Base-by-base conservation (phyloP, 2,113 vertebrate species). In the Pyrgilauda ruficollis region DNA sequence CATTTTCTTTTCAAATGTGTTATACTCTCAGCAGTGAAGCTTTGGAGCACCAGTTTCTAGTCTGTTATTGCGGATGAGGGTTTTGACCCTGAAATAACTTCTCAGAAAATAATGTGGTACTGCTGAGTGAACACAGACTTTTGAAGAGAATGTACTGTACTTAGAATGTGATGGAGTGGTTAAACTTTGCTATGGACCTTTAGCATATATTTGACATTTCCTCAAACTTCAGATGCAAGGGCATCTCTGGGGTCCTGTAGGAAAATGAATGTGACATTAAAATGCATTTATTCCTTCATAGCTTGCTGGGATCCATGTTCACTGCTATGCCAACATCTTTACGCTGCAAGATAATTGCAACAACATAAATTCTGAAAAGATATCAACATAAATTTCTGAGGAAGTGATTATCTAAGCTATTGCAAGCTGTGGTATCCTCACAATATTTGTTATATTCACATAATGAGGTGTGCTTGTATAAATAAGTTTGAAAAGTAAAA, bases 261-360 rank as follows among this genome's bases (percentile, higher is more conserved):
- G 98, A 98, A 98, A 98, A 97, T 94, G 92, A 98, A 97, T 97
- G 96, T 95, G 97, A 91, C 98, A 97, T 97, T 97, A 30, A 70
- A 97, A 97, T 97, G 87, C 90, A 61, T 55, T 62, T 91, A 62
- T 94, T 83, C 50, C 78, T 64, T 63, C 68, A 33, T 70, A 87
- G 24, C 88, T 89, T 95, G 46, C 58, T 80, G 74, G 62, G 26
- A 47, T 94, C 50, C 16, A 3, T 52, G 33, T 82, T 66, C 50
- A 37, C 88, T 87, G 43, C 8, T 50, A 28, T 89, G 68, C 73
- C 88, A 75, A 21, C 41, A 67, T 66, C 68, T 89, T 95, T 37
- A 14, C 31, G 15, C 79, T 94, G 44, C 68, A 85, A 89, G 47
- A 59, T 59, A 79, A 44, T 68, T 78, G 52, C 44, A 87, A 41